These are phyloP conservation scores for Lissonota sp. DNA, from an alignment of 2,888 invertebrate species.

Conservation along the genomic window DNA sequence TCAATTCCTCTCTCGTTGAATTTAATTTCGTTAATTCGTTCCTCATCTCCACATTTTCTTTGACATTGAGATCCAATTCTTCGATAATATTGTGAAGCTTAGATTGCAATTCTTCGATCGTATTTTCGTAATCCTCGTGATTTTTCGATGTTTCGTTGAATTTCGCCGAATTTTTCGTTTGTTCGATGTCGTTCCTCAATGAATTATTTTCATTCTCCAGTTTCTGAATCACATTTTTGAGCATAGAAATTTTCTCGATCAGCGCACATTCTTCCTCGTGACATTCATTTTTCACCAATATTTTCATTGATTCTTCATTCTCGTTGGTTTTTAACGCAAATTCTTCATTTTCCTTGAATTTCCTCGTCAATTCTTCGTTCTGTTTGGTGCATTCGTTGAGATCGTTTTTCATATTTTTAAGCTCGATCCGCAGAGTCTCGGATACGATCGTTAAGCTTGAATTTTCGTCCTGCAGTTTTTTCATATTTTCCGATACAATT, in stretches of 20 bases:
- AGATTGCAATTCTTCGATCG: constrained; percentile 34
- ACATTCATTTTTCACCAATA: constrained; percentile 7
- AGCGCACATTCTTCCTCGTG: background rate
- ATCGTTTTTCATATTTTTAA: background rate
- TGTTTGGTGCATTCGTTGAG: constrained; percentile 24
- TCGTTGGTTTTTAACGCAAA: constrained; percentile 27
- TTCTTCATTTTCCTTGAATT: constrained; percentile 32
- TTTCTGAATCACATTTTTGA: background rate
- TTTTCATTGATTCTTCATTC: constrained; percentile 27
- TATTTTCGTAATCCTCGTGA: constrained; percentile 45
- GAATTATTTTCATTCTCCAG: constrained; percentile 27
- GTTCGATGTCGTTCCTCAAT: constrained; percentile 36
- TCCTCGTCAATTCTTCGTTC: constrained; percentile 28
- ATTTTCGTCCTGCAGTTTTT: constrained; percentile 13
- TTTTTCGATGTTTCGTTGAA: constrained; percentile 8
- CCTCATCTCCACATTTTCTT: constrained; percentile 73
- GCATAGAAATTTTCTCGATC: no score
- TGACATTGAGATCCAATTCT: constrained; percentile 70
- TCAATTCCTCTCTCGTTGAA: constrained; percentile 61
- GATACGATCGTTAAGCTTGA: background rate
- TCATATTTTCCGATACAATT: constrained; percentile 4
- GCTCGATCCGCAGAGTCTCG: constrained; percentile 3
- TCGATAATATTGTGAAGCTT: constrained; percentile 36
- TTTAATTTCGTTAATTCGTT: constrained; percentile 66
- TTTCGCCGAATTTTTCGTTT: background rate